phyloP scores from a whole-genome alignment of 2,113 vertebrate species.

The Tenrec ecaudatus region DNA sequence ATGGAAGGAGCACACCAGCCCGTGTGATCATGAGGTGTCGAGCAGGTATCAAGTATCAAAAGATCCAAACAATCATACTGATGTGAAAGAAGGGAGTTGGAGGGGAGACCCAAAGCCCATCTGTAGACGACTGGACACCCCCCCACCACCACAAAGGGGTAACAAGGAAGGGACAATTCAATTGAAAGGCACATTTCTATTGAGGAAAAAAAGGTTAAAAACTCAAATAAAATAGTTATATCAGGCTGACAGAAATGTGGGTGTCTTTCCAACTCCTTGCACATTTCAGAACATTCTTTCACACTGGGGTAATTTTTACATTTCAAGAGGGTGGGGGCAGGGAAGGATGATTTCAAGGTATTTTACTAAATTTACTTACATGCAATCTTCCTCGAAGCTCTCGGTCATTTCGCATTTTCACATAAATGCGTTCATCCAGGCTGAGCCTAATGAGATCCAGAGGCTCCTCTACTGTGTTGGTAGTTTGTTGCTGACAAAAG shows the following conservation, averaged over 20 bases:
- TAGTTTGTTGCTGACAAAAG: constrained; percentile 91
- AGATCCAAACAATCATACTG: too few relatives aligned
- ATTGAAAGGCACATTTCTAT: too few relatives aligned
- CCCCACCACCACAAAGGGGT: too few relatives aligned
- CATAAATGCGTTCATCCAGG: constrained; percentile 97
- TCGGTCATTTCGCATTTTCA: constrained; percentile 99
- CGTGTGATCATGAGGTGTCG: too few relatives aligned
- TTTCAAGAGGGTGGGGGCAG: background rate
- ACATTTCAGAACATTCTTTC: constrained; percentile 5
- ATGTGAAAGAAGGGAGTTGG: too few relatives aligned
- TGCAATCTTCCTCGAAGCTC: constrained; percentile 97
- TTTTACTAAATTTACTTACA: constrained; percentile 86
- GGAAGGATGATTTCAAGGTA: background rate
- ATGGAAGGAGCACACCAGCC: too few relatives aligned
- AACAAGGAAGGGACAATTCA: too few relatives aligned
- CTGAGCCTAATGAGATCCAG: constrained; percentile 98
- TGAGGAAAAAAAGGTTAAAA: constrained; percentile 7
- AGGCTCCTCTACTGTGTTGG: constrained; percentile 97
- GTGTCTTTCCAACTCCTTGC: background rate
- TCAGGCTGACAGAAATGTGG: background rate
- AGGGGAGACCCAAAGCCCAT: too few relatives aligned
- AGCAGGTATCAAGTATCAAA: too few relatives aligned
- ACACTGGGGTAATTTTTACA: background rate
- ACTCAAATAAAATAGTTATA: constrained; percentile 8
- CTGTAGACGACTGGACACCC: too few relatives aligned